Percentiles rank a stretch among this genome's conserved stretches.
These are phyloP conservation scores for Cryptoblepharus egeriae DNA, from an alignment of 2,797 vertebrate genomes.

Conservation along the genomic window DNA sequence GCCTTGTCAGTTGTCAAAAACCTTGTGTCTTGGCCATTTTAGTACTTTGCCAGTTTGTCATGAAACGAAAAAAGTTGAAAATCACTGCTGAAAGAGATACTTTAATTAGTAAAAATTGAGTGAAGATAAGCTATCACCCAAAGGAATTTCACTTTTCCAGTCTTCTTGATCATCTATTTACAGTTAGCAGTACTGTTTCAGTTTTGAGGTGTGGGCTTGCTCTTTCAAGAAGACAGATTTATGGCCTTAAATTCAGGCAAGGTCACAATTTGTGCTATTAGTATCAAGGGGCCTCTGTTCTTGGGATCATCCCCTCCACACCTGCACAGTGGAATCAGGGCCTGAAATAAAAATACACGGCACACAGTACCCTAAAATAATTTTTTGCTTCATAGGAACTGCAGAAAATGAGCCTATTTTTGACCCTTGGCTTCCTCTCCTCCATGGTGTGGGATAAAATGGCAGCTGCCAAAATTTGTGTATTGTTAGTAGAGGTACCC, in stretches of 20 bases:
- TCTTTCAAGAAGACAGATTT: conserved; percentile 21
- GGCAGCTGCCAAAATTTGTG: background rate
- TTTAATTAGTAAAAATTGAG: too few species aligned
- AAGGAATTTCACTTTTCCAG: background rate
- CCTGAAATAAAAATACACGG: conserved; percentile 5
- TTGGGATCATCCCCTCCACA: conserved; percentile 2
- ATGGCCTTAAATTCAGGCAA: conserved; percentile 19
- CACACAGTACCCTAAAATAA: conserved; percentile 6
- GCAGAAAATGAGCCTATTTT: background rate
- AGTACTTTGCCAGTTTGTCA: too few species aligned
- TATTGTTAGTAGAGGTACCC: too few species aligned
- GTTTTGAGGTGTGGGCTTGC: conserved; percentile 33
- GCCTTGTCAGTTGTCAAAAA: too few species aligned
- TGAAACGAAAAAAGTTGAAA: too few species aligned
- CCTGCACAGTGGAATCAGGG: conserved; percentile 38
- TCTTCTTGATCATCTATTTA: conserved; percentile 46
- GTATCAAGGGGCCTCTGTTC: background rate
- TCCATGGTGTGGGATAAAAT: background rate
- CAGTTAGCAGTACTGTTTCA: conserved; percentile 24
- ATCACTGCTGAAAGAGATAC: too few species aligned
- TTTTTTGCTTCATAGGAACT: conserved; percentile 22
- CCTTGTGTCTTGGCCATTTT: too few species aligned
- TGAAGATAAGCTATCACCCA: too few species aligned
- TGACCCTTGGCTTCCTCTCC: background rate
- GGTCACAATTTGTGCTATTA: conserved; percentile 10